These are phyloP conservation scores for Labroides dimidiatus DNA, from an alignment of 2,797 vertebrate genomes.

Conservation along the genomic window DNA sequence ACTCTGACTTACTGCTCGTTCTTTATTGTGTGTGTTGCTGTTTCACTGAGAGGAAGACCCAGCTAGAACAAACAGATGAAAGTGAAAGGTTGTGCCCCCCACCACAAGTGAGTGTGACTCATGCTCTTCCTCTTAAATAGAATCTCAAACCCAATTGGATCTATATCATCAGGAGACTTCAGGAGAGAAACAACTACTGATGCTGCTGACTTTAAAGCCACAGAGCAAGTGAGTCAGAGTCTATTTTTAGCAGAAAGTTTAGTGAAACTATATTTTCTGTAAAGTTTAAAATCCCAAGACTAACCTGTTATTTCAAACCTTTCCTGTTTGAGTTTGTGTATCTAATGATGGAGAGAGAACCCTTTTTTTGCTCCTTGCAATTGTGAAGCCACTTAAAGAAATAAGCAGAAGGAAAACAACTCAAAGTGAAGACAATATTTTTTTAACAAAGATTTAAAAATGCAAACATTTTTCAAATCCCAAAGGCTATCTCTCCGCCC, in stretches of 20 bases:
- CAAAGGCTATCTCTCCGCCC: no score
- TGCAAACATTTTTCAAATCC: no score
- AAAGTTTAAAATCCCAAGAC: no score
- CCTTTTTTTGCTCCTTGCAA: no score
- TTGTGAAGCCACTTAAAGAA: no score
- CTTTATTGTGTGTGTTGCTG: not conserved
- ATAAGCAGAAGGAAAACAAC: no score
- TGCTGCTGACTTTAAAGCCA: not conserved
- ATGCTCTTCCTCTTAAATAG: slow-evolving; percentile 3
- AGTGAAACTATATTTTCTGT: no score
- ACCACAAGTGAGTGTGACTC: not conserved
- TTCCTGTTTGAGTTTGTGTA: no score
- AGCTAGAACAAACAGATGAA: not conserved
- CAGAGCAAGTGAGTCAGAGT: not conserved
- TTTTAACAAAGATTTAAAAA: no score
- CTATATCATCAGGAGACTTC: slow-evolving; percentile 6
- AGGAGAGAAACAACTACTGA: slow-evolving; percentile 7
- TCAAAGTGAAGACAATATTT: no score
- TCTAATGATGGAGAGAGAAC: no score
- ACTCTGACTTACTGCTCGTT: not conserved
- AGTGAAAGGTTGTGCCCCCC: not conserved
- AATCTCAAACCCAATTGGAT: slow-evolving; percentile 11
- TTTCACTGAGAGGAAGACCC: not conserved
- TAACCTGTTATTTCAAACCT: no score
- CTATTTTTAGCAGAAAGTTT: not conserved